Base-by-base conservation (phyloP, 2,888 invertebrate genomes). In the Tenthredo mesomela region DNA sequence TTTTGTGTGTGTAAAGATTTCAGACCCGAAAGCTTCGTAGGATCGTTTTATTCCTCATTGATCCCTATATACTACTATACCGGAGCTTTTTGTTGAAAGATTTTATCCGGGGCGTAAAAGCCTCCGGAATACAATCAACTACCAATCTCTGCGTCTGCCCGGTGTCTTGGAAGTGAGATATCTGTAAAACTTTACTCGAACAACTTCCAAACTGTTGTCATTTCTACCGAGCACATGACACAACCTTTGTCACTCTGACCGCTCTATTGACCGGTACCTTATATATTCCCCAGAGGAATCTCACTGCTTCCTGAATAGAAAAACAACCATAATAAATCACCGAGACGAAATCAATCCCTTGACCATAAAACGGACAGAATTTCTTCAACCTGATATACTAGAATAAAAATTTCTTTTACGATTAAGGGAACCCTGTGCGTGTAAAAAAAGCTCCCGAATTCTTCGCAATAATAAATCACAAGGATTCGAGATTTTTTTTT, bases 61-160 rank as follows among this genome's bases (percentile, higher is more conserved):
- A 75, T 47, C 47, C 47, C 9, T 21, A 18, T 54, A 54, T n/a
- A n/a, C n/a, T n/a, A n/a, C n/a, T n/a, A n/a, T n/a, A 7, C 54
- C 70, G 33, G 2, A 21, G 10, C 25, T 29, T 70, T 70, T 37
- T 37, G 37, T 33, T 6, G n/a, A n/a, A n/a, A 77, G 29, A 33
- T 54, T 58, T 78, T 78, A 12, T 18, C 58, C 29, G 6, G 5
- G n/a, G n/a, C 25, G n/a, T 78, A 54, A 54, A 78, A 33, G 58
- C 77, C n/a, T 58, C 29, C 29, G n/a, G 77, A 77, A 77, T 78
- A 78, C 78, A 78, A 78, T 78, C 78, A 54, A 58, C 54, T 33
- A 33, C 5, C 78, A 33, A 78, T 78, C 78, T 78, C 70, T n/a
- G 21, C 58, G 47, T 47, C 40, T 75, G 75, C 43, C 15, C 47